A percentile compares a stretch with the other conserved stretches of the same genome.
Evolutionary conservation across 2,888 invertebrate genomes (phyloP).

Genomic region (Sarcophaga subvicina): DNA sequence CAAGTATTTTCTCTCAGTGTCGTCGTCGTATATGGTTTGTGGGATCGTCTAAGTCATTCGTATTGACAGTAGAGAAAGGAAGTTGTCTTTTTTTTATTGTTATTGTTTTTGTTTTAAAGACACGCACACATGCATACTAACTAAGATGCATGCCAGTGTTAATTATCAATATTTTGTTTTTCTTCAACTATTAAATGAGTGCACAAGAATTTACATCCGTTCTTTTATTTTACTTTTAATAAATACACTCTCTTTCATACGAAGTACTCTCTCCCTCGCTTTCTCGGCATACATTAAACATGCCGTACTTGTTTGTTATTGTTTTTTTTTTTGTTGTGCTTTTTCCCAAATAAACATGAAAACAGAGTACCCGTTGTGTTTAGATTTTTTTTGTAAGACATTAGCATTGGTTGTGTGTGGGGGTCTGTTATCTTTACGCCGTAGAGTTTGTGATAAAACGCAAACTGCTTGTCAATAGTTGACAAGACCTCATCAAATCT

Average conservation of each 20-base stretch:
- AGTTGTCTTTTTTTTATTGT: slow-evolving; percentile 52
- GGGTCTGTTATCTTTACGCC: slow-evolving; percentile 18
- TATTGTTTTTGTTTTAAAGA: slow-evolving; percentile 29
- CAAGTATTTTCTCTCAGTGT: no score
- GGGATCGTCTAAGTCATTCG: no score
- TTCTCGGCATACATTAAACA: no score
- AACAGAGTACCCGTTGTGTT: not conserved
- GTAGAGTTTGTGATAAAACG: slow-evolving; percentile 29
- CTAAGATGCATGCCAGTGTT: not conserved
- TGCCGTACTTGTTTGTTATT: not conserved
- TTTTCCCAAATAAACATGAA: slow-evolving; percentile 11
- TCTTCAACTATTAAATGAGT: slow-evolving; percentile 13
- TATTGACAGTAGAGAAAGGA: slow-evolving; percentile 48
- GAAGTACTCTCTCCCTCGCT: no score
- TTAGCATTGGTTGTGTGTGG: not conserved
- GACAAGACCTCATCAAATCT: slow-evolving; percentile 35
- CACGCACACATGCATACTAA: not conserved
- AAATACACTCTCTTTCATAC: no score
- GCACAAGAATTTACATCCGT: slow-evolving; percentile 62
- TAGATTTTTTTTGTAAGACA: not conserved
- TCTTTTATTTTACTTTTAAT: slow-evolving; percentile 42
- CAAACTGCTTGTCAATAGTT: slow-evolving; percentile 31
- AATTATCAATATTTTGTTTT: slow-evolving; percentile 43
- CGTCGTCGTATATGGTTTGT: no score
- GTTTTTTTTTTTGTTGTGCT: not conserved